Evolutionary conservation across 23 tunicate genomes (phyloP).

Genomic region (Ciona savignyi): DNA sequence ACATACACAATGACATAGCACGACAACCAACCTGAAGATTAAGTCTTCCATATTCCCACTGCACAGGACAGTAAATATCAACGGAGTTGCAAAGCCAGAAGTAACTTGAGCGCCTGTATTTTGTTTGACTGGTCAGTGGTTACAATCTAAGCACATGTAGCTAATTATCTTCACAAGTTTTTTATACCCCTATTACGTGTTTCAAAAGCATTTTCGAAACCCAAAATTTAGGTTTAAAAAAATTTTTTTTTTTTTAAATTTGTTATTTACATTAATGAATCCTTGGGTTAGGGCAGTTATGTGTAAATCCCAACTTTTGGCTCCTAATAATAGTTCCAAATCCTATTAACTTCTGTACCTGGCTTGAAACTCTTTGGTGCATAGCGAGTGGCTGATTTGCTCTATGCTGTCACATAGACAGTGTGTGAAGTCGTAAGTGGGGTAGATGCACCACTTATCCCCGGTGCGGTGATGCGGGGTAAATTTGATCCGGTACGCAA

Average conservation of each 20-base stretch:
- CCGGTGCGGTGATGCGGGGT: constrained; percentile 96
- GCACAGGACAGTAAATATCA: constrained; percentile 95
- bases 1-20: no score
- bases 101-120: constrained; percentile 80
- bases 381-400: constrained; percentile 89
- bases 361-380: constrained; percentile 72
- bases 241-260: no score
- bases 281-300: no score
- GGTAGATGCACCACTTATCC: constrained; percentile 96
- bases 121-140: no score
- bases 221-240: no score
- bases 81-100: constrained; percentile 96
- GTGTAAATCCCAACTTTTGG: no score
- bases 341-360: constrained; percentile 14
- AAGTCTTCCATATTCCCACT: constrained; percentile 97
- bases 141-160: no score
- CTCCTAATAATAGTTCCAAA: no score
- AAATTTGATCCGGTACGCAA: constrained; percentile 91
- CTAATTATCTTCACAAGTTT: no score
- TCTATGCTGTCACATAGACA: constrained; percentile 93
- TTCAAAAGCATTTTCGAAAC: no score
- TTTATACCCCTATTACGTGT: no score
- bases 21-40: constrained; percentile 39
- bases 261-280: no score
- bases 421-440: constrained; percentile 96